These are phyloP conservation scores for Mus caroli DNA, from an alignment of 2,797 vertebrate genomes.

Conservation along the genomic window DNA sequence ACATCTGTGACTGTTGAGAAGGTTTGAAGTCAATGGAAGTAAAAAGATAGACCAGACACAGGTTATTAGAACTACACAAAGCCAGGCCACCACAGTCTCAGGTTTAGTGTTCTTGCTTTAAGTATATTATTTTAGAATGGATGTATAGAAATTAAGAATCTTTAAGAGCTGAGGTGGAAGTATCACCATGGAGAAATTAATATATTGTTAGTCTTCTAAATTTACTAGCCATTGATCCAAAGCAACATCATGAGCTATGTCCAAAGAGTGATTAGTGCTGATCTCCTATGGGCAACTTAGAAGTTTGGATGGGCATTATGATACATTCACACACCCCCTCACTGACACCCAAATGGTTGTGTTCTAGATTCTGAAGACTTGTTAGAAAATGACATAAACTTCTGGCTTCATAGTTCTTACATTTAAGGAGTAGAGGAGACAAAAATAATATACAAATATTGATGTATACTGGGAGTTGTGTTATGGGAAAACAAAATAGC, in stretches of 20 bases:
- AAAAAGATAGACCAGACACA: background rate
- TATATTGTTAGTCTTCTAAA: background rate
- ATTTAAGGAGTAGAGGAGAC: background rate
- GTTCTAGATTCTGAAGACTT: background rate
- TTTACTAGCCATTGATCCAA: background rate
- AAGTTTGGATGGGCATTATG: background rate
- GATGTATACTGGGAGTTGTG: background rate
- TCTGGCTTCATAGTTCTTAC: background rate
- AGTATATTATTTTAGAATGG: background rate
- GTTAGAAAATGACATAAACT: background rate
- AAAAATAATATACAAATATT: slow-evolving; percentile 1
- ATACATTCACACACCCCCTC: background rate
- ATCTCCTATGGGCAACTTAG: background rate
- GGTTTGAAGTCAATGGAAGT: no score
- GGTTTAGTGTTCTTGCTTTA: background rate
- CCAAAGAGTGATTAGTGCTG: background rate
- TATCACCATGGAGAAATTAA: background rate
- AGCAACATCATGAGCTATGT: background rate
- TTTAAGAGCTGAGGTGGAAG: background rate
- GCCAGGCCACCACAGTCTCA: background rate
- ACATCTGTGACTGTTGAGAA: background rate
- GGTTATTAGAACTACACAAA: background rate
- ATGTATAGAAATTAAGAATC: background rate
- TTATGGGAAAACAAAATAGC: background rate
- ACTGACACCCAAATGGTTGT: background rate